Conservation (phyloP, 1,140 invertebrate genomes). For the Zophobas atratus region DNA sequence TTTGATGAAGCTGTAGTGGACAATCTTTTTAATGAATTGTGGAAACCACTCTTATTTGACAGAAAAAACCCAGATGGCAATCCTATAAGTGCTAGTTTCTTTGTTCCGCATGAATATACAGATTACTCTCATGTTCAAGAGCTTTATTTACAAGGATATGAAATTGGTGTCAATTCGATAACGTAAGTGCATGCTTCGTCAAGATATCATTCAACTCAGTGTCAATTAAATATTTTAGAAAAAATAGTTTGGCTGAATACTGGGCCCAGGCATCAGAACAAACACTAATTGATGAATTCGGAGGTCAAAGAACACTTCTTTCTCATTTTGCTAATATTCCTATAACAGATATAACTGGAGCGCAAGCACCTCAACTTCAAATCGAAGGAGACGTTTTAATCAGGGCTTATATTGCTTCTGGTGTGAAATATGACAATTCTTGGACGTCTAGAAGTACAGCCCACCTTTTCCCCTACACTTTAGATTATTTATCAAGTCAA, state of each 20-base stretch:
- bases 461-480: conserved; percentile 76
- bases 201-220: no score
- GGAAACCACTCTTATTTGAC: no score
- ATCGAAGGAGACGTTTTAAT: conserved; percentile 69
- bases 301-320: conserved; percentile 57
- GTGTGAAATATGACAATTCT: conserved; percentile 76
- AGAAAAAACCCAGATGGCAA: no score
- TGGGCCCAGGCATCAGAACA: conserved; percentile 55
- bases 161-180: no score
- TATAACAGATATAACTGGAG: conserved; percentile 54
- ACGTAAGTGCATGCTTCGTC: no score
- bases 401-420: conserved; percentile 69
- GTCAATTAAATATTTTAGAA: conserved; percentile 67
- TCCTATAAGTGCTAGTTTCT: no score
- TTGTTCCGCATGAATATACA: no score
- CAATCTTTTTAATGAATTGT: no score
- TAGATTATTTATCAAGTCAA: conserved; percentile 75
- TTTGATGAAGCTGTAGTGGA: no score
- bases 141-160: no score
- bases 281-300: conserved; percentile 57
- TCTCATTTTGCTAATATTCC: conserved; percentile 61
- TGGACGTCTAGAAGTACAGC: conserved; percentile 71
- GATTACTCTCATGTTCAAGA: no score
- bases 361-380: conserved; percentile 56
- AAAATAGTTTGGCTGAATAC: conserved; percentile 74